Evolutionary conservation across 2,797 vertebrate species (phyloP), one percentile per base, ranked within the genome.

Genomic region (Rhynchonycteris naso): DNA sequence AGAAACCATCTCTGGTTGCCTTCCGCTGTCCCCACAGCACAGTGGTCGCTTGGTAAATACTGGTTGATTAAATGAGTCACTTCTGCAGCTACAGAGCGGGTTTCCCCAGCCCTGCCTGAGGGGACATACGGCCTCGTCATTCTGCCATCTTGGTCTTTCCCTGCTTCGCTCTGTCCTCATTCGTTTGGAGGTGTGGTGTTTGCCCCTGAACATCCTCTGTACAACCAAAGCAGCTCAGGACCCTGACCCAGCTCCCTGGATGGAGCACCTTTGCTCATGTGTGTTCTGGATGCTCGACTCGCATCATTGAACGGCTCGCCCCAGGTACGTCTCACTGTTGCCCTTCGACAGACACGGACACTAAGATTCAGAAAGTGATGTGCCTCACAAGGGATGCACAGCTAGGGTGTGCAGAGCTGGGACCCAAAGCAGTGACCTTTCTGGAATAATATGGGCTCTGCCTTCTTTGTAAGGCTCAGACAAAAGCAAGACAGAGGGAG

Each of bases 231-330:
- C 15, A 50, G 22, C 18, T 61, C 28, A 4, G 21, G 4, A 24
- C 11, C 50, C 21, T 0, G 10, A 19, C 43, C 4, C 4, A 33
- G 13, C 12, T 72, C 38, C 71, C 38, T 15, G 1, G 50, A 81
- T 2, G 3, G 11, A 50, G 16, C 1, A 4, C 5, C 33, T 66
- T 18, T 19, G 35, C 14, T 9, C 14, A 2, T 22, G 59, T 33
- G 9, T 38, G 16, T 43, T 0, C 0, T 3, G 1, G n/a, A 61
- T 4, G 10, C 6, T 50, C 12, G 19, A 30, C 1, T 28, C 1
- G 0, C 2, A 15, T 10, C 5, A 1, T 5, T 28, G 54, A 56
- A 22, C 9, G 7, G 24, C 4, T 56, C 10, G 26, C 4, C 4
- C 1, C 8, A 54, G 47, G 3, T 38, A 12, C 68, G 19, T 2